Conservation (phyloP, 1,140 invertebrate genomes). For the Drosophila burlai region DNA sequence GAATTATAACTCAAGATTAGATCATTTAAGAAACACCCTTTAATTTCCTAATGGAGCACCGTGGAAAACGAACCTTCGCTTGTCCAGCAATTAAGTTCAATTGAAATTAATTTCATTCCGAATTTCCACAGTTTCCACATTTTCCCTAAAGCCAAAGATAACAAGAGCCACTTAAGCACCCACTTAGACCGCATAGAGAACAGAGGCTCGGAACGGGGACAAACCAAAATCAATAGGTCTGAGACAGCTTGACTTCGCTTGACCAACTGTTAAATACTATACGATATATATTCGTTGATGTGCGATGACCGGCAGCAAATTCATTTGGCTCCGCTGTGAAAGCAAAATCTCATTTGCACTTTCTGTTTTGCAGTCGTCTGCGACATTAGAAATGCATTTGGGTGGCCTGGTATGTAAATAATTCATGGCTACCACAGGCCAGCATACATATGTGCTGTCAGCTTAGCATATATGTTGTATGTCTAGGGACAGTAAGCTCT, state of each 20-base stretch:
- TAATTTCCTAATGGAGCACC: slow-evolving; percentile 24
- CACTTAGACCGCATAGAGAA: slow-evolving; percentile 25
- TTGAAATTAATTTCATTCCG: slow-evolving; percentile 71
- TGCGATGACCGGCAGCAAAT: slow-evolving; percentile 50
- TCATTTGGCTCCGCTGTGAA: slow-evolving; percentile 41
- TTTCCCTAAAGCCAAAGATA: slow-evolving; percentile 17
- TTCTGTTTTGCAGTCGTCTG: slow-evolving; percentile 37
- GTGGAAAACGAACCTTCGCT: slow-evolving; percentile 5
- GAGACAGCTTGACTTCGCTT: slow-evolving; percentile 28
- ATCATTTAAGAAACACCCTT: slow-evolving; percentile 1
- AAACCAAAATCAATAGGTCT: slow-evolving; percentile 54
- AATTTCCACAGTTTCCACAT: slow-evolving; percentile 42
- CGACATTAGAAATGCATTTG: slow-evolving; percentile 76
- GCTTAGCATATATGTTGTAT: slow-evolving; percentile 28
- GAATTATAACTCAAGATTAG: background rate
- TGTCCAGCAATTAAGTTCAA: slow-evolving; percentile 71
- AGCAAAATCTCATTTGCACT: slow-evolving; percentile 71
- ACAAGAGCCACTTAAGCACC: slow-evolving; percentile 40
- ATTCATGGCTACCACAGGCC: slow-evolving; percentile 62
- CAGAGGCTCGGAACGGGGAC: background rate
- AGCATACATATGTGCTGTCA: slow-evolving; percentile 28
- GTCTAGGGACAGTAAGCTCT: slow-evolving; percentile 22
- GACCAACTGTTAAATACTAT: slow-evolving; percentile 12
- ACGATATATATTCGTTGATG: slow-evolving; percentile 7
- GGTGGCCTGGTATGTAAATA: slow-evolving; percentile 67